Conservation (phyloP, 2,113 vertebrate species). For the Sebastes fasciatus region DNA sequence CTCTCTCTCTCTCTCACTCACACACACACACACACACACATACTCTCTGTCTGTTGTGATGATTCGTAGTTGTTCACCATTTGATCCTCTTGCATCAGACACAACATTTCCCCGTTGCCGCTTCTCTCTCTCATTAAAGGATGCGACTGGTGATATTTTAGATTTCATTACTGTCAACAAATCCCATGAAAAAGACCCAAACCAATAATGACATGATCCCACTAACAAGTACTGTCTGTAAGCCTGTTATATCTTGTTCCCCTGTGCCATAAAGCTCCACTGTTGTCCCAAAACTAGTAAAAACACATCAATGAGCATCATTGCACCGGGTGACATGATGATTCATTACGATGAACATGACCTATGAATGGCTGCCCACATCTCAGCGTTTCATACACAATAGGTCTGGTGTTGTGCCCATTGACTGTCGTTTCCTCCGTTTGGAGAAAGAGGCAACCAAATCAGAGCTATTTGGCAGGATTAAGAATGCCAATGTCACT, state of each 20-base stretch:
- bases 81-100: not conserved
- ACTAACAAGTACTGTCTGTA: not conserved
- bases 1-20: not conserved
- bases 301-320: slow-evolving; percentile 1
- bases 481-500: not conserved
- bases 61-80: too few relatives aligned
- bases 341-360: not conserved
- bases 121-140: slow-evolving; percentile 2
- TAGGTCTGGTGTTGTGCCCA: not conserved
- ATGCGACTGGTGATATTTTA: not conserved
- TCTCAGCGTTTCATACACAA: not conserved
- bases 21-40: too few relatives aligned
- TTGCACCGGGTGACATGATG: not conserved
- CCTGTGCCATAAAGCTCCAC: not conserved
- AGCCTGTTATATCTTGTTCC: not conserved
- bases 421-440: not conserved
- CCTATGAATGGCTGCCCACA: not conserved
- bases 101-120: not conserved
- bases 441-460: not conserved
- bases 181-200: slow-evolving; percentile 7
- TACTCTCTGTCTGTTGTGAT: too few relatives aligned
- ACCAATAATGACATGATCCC: not conserved
- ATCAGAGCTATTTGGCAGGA: not conserved
- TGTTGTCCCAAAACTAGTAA: not conserved
- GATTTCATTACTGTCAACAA: slow-evolving; percentile 4